Evolutionary conservation across 2,797 vertebrate genomes (phyloP).

Genomic region (Chelon auratus): DNA sequence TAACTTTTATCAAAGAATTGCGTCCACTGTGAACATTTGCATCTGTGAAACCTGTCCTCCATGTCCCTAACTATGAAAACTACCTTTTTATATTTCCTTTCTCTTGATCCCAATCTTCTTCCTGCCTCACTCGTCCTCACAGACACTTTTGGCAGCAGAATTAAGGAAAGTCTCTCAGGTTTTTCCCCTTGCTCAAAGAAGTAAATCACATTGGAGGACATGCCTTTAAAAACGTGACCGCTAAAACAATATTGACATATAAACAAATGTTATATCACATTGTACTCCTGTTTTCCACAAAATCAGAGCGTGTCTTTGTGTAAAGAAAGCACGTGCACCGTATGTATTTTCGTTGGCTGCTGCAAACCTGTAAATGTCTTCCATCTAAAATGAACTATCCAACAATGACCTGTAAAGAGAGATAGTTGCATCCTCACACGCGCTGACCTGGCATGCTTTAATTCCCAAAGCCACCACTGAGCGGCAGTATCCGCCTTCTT

Average conservation of each 20-base stretch:
- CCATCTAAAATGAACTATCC: neutral
- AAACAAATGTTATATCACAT: too few relatives aligned
- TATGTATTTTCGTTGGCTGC: too few relatives aligned
- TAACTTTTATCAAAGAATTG: too few relatives aligned
- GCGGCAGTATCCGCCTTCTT: conserved; percentile 70
- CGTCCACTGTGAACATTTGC: neutral
- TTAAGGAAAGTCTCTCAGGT: neutral
- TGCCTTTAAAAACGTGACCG: neutral
- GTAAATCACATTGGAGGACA: neutral
- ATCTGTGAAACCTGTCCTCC: neutral
- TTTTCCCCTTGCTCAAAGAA: neutral
- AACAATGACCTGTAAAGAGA: neutral
- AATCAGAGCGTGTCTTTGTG: too few relatives aligned
- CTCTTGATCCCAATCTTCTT: neutral
- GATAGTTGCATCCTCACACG: neutral
- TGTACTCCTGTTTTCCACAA: too few relatives aligned
- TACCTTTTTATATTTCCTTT: neutral
- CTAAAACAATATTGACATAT: neutral
- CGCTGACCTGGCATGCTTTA: conserved; percentile 8
- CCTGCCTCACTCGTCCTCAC: neutral
- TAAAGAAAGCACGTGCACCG: too few relatives aligned
- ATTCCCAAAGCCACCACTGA: conserved; percentile 58
- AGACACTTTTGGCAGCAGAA: conserved; percentile 6
- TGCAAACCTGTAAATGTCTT: neutral
- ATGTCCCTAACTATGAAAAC: neutral